A percentile compares a stretch with the other conserved stretches of the same genome.
Conservation (phyloP, 1,140 invertebrate species). For the Scaptomyza montana region DNA sequence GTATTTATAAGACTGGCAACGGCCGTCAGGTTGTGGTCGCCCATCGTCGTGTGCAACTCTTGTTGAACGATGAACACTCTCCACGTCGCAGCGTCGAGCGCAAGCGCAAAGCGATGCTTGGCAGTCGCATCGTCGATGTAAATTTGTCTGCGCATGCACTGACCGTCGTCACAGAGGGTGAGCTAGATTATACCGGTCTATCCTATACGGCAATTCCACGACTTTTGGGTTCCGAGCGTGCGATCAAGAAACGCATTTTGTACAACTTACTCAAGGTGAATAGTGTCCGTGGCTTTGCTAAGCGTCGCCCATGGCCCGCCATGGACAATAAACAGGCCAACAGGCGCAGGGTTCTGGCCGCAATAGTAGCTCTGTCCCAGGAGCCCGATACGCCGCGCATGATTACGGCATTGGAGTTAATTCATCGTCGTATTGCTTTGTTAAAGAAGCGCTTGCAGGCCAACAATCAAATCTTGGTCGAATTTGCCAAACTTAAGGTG, state of each 20-base stretch:
- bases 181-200: conserved; percentile 97
- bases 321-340: conserved; percentile 95
- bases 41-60: conserved; percentile 96
- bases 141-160: conserved; percentile 97
- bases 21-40: conserved; percentile 99
- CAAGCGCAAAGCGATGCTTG: conserved; percentile 98
- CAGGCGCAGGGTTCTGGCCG: not conserved
- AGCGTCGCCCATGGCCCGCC: conserved; percentile 93
- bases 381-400: conserved; percentile 99
- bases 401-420: conserved; percentile 96
- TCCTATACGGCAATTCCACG: conserved; percentile 97
- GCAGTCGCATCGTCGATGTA: conserved; percentile 97
- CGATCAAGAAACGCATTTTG: conserved; percentile 98
- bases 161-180: conserved; percentile 97
- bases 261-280: conserved; percentile 99
- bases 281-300: conserved; percentile 98
- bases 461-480: conserved; percentile 94
- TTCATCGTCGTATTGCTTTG: conserved; percentile 94
- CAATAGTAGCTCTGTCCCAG: conserved; percentile 85
- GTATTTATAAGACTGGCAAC: conserved; percentile 99
- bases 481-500: conserved; percentile 97
- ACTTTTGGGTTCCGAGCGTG: conserved; percentile 98
- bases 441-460: conserved; percentile 95
- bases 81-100: conserved; percentile 97
- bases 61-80: conserved; percentile 98